Evolutionary conservation across 2,797 vertebrate species (phyloP).

Genomic region (Falco novaeseelandiae): DNA sequence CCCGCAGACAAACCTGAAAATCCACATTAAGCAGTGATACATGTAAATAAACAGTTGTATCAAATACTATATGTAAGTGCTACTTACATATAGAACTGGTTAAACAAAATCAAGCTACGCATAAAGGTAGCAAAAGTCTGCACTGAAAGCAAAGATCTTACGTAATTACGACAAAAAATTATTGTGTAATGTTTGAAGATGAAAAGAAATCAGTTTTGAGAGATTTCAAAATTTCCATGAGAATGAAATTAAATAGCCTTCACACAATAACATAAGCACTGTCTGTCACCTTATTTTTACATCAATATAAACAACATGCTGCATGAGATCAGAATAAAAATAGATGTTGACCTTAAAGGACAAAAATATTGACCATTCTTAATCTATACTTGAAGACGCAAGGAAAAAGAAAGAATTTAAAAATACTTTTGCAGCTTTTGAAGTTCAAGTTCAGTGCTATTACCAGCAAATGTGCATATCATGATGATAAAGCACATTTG

Average conservation of each 20-base stretch:
- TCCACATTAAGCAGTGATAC: background rate
- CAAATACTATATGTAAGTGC: background rate
- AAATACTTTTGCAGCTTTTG: background rate
- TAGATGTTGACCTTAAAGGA: background rate
- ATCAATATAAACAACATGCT: background rate
- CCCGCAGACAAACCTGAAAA: background rate
- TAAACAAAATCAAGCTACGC: background rate
- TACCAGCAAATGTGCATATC: background rate
- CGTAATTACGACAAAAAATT: background rate
- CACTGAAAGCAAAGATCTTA: background rate
- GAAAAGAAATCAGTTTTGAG: background rate
- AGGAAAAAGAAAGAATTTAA: background rate
- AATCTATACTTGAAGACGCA: background rate
- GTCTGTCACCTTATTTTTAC: background rate
- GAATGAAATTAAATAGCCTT: background rate
- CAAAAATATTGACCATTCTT: background rate
- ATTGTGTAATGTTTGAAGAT: background rate
- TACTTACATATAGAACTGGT: background rate
- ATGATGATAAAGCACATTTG: conserved; percentile 35
- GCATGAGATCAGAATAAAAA: background rate
- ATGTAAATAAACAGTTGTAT: background rate
- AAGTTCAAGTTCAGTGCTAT: background rate
- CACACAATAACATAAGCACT: background rate
- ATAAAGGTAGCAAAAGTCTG: background rate
- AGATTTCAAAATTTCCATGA: background rate